These are phyloP conservation scores for Zapornia atra DNA, from an alignment of 2,113 vertebrate genomes.

Conservation along the genomic window DNA sequence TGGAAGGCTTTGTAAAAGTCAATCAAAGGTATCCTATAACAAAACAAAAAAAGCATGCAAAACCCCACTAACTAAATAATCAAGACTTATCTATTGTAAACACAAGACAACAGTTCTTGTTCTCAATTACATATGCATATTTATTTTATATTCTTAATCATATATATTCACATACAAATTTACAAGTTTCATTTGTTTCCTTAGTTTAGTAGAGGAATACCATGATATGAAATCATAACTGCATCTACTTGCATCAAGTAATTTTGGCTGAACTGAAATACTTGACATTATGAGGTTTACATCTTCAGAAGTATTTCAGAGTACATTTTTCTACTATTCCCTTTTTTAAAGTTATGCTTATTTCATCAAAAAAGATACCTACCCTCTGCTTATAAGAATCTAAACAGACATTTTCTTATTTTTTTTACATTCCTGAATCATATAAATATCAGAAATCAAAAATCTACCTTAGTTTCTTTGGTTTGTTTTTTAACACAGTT, in stretches of 20 bases:
- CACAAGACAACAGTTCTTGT: not conserved
- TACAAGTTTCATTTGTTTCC: not conserved
- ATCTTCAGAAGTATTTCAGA: constrained; percentile 4
- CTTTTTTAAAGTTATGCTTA: not conserved
- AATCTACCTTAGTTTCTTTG: not conserved
- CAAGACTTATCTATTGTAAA: not conserved
- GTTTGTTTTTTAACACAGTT: not conserved
- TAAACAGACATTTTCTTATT: not conserved
- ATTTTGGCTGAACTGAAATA: not conserved
- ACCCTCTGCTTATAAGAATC: not conserved
- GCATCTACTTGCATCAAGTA: not conserved
- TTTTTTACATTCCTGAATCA: not conserved
- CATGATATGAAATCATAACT: not conserved
- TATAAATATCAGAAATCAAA: not conserved
- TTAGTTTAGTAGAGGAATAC: not conserved
- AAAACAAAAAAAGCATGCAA: not conserved
- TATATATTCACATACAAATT: not conserved
- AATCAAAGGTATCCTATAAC: not conserved
- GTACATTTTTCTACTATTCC: not conserved
- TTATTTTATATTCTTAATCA: not conserved
- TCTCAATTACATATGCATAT: not conserved
- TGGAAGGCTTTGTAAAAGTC: not conserved
- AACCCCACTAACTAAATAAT: not conserved
- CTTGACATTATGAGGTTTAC: not conserved
- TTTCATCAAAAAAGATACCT: not conserved